Evolutionary conservation across 2,797 vertebrate genomes (phyloP).

Genomic region (Distichodus sexfasciatus): DNA sequence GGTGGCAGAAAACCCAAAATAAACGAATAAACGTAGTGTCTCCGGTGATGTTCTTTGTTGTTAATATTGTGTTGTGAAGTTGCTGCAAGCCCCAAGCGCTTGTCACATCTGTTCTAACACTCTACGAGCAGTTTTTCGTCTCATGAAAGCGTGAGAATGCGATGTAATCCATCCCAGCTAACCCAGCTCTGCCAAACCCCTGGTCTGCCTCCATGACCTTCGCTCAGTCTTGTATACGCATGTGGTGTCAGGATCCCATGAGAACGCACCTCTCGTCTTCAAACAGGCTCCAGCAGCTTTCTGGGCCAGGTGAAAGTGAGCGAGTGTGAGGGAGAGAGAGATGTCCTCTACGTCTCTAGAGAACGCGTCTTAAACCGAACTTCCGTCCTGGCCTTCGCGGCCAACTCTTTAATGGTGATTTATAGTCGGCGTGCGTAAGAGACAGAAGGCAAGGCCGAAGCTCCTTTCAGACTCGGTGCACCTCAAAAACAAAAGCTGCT

Average conservation of each 20-base stretch:
- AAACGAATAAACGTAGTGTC: no score
- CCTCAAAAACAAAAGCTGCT: no score
- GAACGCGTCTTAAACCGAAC: background rate
- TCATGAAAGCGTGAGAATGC: background rate
- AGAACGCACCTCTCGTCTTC: background rate
- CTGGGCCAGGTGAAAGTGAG: slow-evolving; percentile 15
- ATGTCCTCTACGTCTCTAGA: background rate
- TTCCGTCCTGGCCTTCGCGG: background rate
- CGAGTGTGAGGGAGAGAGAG: background rate
- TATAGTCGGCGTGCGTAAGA: background rate
- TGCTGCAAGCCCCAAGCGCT: no score
- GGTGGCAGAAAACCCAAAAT: no score
- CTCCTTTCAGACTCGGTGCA: background rate
- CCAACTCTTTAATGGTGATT: slow-evolving; percentile 9
- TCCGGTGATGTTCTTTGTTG: no score
- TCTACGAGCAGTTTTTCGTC: background rate
- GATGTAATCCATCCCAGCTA: background rate
- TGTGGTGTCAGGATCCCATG: background rate
- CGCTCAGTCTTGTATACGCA: background rate
- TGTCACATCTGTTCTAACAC: no score
- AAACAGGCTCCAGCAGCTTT: slow-evolving; percentile 1
- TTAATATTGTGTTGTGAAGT: no score
- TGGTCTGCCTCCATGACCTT: slow-evolving; percentile 11
- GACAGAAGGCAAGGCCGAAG: background rate
- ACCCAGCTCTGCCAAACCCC: background rate